Evolutionary conservation across 2,888 invertebrate genomes (phyloP).

Genomic region (Parnassius orleans): DNA sequence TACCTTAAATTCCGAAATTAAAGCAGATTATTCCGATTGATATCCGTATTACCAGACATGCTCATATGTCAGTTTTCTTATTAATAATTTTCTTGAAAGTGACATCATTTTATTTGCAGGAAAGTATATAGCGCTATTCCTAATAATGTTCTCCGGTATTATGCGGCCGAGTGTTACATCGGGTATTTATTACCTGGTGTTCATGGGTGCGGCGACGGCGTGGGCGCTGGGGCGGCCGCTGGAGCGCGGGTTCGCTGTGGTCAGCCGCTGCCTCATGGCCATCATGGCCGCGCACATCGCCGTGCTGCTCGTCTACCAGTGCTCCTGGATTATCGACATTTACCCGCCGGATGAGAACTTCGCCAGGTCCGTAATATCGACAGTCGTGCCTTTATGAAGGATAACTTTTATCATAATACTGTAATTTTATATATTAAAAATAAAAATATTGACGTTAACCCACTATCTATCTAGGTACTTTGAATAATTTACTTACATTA

Average conservation of each 20-base stretch:
- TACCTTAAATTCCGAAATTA: no score
- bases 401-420: no score
- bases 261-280: conserved; percentile 86
- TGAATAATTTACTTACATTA: no score
- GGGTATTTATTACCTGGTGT: conserved; percentile 92
- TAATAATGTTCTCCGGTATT: conserved; percentile 87
- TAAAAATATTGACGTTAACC: no score
- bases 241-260: conserved; percentile 87
- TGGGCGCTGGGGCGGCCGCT: conserved; percentile 91
- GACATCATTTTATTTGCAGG: conserved; percentile 65
- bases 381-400: no score
- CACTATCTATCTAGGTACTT: no score
- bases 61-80: no score
- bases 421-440: no score
- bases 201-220: conserved; percentile 91
- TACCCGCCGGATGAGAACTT: conserved; percentile 85
- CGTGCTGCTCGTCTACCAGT: conserved; percentile 90
- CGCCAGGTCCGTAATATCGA: conserved; percentile 83
- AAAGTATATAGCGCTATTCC: conserved; percentile 83
- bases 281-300: conserved; percentile 88
- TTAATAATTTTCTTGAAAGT: background rate
- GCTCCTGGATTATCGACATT: conserved; percentile 88
- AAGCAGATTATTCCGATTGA: no score
- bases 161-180: conserved; percentile 91
- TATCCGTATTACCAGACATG: no score